phyloP scores from a whole-genome alignment of 2,113 vertebrate species.

The Proterorhinus semilunaris region DNA sequence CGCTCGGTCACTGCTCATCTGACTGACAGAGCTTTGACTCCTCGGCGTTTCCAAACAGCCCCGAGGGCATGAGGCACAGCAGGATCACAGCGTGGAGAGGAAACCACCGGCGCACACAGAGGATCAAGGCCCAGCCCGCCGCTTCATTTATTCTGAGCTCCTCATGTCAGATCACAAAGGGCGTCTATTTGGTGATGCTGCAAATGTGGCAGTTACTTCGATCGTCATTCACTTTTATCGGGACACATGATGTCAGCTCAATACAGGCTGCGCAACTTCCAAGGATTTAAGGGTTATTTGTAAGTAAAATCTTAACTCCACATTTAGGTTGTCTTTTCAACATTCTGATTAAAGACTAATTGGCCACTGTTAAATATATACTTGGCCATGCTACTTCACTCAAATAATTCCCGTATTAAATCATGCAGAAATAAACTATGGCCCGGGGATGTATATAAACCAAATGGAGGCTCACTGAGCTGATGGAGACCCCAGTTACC shows the following conservation, averaged over 20 bases:
- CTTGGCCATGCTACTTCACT: conserved; percentile 6
- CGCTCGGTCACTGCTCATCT: conserved; percentile 73
- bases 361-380: neutral
- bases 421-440: conserved; percentile 25
- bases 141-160: conserved; percentile 53
- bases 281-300: conserved; percentile 30
- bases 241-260: conserved; percentile 52
- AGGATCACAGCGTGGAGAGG: conserved; percentile 57
- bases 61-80: conserved; percentile 50
- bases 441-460: conserved; percentile 22
- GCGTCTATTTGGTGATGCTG: conserved; percentile 38
- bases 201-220: conserved; percentile 47
- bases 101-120: conserved; percentile 36
- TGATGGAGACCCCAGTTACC: conserved; percentile 61
- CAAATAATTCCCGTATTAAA: conserved; percentile 19
- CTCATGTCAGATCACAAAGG: conserved; percentile 44
- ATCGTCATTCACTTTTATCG: conserved; percentile 46
- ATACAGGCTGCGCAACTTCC: conserved; percentile 35
- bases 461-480: conserved; percentile 32
- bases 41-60: conserved; percentile 68
- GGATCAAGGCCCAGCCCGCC: conserved; percentile 40
- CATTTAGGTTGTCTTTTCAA: no score
- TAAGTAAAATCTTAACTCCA: neutral
- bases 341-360: conserved; percentile 2
- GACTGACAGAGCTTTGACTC: conserved; percentile 74